Base-by-base conservation (phyloP, 2,113 vertebrate genomes). In the Zeus faber region DNA sequence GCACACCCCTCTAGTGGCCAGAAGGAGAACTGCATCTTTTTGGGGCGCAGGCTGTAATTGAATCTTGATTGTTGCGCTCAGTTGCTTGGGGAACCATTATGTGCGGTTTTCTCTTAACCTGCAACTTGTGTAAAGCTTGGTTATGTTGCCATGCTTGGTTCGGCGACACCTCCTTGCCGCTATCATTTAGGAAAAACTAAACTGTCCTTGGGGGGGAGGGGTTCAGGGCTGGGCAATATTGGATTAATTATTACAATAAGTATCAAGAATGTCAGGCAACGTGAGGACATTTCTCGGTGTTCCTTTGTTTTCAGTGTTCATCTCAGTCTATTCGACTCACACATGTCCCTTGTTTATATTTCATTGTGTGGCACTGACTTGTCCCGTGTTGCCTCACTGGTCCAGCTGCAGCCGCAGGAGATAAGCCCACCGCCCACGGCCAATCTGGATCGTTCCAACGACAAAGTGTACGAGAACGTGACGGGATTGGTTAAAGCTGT, bases 401-500 rank as follows among this genome's bases (percentile, higher is more conserved):
- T 69, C 64, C 79, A 99, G 97, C 91, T 98, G 3, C 96, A 97
- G 81, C 96, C 96, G 5, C 96, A 98, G 78, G 97, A 99, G 72
- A 99, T 99, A 76, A 98, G 93, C 70, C 95, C 97, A 1, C 97
- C 95, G 1, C 97, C 97, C 20, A 99, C 97, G 0, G 97, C 96
- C 76, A 98, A 99, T 61, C 82, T 99, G 82, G 97, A 99, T 75
- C 94, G 97, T 46, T 98, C 97, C 59, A 98, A 96, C 0, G 97
- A 99, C 90, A 96, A 94, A 68, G 96, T 99, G 43, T 99, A 99
- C 1, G 97, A 99, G 85, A 97, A 99, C 0, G 97, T 99, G 49
- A 99, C 96, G 0, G 96, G 95, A 44, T 75, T 99, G 85, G 97
- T 99, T 62, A 99, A 98, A 62, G 97, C 97, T 0, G 97, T 99